Evolutionary conservation across 2,888 invertebrate genomes (phyloP), one percentile per base, ranked within the genome.

Genomic region (Drosophila tanythrix): DNA sequence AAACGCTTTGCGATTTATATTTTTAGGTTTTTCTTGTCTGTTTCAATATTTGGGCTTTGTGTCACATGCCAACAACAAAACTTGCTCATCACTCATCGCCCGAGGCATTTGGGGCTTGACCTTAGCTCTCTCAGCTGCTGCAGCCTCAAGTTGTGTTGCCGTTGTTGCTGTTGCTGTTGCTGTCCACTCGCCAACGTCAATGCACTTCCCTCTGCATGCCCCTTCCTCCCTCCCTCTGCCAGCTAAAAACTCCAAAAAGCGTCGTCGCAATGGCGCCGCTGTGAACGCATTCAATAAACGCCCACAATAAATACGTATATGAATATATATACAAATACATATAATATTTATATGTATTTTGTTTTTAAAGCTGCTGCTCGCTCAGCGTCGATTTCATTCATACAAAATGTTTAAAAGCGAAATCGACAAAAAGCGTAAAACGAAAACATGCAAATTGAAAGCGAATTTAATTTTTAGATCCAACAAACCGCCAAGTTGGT

Each of bases 381-480:
- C 50, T 74, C 66, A 55, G 10, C 70, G 77, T 77, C 75, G 74
- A 66, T 82, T 83, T 77, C 80, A 81, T 86, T 88, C 88, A 81
- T 87, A 64, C 55, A 71, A 56, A 50, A 35, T 25, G 29, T 40
- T 71, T 53, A 72, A 74, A 74, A 61, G 66, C 60, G 53, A 69
- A 74, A 80, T 61, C 62, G 52, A 81, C 63, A 65, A 68, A 73
- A 67, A 82, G 61, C 55, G 68, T 71, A 74, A 81, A 69, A 76
- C 60, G 58, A 75, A 82, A 69, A 74, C 79, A 87, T 87, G 89
- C 84, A 87, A 87, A 87, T 87, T 83, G 88, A 86, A 86, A 87
- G 86, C 82, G 83, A 86, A 86, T 78, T 84, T 60, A 81, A 70
- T 83, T 66, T 70, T 70, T 46, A 53, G 64, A 59, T 50, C 38